Evolutionary conservation across 2,113 vertebrate species (phyloP), one percentile per base, ranked within the genome.

Genomic region (Numenius arquata): DNA sequence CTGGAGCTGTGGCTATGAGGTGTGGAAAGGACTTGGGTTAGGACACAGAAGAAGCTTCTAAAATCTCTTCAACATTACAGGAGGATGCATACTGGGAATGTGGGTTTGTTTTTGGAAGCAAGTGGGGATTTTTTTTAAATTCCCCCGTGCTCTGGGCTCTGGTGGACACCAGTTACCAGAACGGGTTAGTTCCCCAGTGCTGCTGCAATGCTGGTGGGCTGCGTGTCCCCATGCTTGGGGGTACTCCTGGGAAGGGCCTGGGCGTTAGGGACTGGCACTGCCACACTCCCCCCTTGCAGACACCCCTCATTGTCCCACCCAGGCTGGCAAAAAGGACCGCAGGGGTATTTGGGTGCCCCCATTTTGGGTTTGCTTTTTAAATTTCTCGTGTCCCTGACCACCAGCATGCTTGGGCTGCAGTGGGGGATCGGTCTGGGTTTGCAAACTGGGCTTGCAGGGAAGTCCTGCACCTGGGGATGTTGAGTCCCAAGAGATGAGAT

Each of bases 331-430:
- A 48, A 48, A 48, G 22, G 48, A 48, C 48, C 12, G 11, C 48
- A 48, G 48, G 48, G 11, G 22, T 48, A 48, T 48, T 21, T 48
- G 21, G 20, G 47, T 48, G 48, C 48, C 48, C 48, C 48, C 22
- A 48, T 48, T 23, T 48, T 48, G 48, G 48, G 48, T 48, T 48
- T 48, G 48, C 48, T 48, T 48, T 48, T 48, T 48, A 48, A 23
- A 22, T 48, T 48, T 48, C 22, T 23, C 48, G 11, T 48, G 48
- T 23, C 11, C 22, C 22, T 48, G 22, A 48, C 22, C 48, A 11
- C 48, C 22, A 48, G 22, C 3, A 0, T 3, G 0, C 26, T 65
- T 0, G 0, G 43, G n/a, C 38, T 32, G 27, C 0, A 0, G 8
- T 25, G 48, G 22, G 41, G 6, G 1, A 36, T 72, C 2, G 2